Evolutionary conservation across 1,140 invertebrate genomes (phyloP).

Genomic region (Drosophila trapezifrons): DNA sequence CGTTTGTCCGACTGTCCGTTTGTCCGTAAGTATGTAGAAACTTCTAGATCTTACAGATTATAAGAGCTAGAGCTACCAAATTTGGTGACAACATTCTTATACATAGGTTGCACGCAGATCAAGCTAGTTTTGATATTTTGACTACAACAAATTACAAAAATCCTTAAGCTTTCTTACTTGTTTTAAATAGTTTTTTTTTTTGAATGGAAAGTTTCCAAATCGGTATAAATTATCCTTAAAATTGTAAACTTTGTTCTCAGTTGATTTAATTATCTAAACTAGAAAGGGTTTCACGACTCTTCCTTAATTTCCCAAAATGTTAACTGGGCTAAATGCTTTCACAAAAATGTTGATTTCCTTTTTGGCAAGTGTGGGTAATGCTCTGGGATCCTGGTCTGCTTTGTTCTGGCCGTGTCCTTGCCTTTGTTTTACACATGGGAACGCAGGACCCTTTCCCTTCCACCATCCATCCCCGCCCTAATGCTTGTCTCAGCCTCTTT

Average conservation of each 20-base stretch:
- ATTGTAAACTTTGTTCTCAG: no score
- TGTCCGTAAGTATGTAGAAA: not conserved
- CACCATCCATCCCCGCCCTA: not conserved
- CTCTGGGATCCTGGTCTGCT: constrained; percentile 11
- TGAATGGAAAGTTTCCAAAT: no score
- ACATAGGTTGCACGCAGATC: no score
- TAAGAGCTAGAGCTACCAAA: no score
- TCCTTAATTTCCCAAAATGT: not conserved
- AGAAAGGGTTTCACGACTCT: not conserved
- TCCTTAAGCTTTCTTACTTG: no score
- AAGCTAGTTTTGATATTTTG: no score
- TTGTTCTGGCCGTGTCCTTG: constrained; percentile 28
- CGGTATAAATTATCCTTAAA: no score
- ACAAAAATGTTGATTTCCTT: not conserved
- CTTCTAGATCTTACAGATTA: no score
- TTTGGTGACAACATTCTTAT: no score
- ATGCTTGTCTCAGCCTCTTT: constrained; percentile 1
- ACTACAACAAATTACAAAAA: no score
- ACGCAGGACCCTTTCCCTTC: constrained; percentile 5
- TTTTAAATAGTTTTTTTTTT: no score
- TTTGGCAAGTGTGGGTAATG: constrained; percentile 2
- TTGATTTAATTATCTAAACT: no score
- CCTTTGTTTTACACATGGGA: constrained; percentile 61
- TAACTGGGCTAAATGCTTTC: not conserved
- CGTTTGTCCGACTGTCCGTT: not conserved